phyloP scores from a whole-genome alignment of 1,140 invertebrate genomes.

The Elysia chlorotica region DNA sequence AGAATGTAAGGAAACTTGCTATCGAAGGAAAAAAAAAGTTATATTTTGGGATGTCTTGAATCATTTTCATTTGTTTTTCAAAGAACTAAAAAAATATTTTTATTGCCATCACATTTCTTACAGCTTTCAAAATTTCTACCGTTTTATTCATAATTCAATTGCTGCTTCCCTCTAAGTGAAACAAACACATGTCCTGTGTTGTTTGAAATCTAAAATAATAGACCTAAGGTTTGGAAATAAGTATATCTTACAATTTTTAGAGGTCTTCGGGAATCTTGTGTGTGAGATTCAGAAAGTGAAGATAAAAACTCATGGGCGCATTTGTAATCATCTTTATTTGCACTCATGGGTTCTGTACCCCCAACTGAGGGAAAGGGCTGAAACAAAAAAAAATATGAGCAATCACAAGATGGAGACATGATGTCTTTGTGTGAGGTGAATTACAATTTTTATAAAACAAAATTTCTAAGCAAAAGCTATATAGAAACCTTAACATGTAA shows the following conservation, averaged over 20 bases:
- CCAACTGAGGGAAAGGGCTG: conserved; percentile 70
- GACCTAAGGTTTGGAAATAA: not conserved
- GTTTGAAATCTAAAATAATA: not conserved
- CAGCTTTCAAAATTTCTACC: too few species aligned
- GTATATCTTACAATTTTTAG: conserved; percentile 28
- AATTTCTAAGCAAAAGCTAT: too few species aligned
- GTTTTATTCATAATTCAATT: too few species aligned
- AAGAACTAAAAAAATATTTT: not conserved
- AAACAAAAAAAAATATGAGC: conserved; percentile 1
- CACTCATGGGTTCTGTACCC: conserved; percentile 66
- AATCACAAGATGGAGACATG: not conserved
- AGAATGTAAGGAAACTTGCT: not conserved
- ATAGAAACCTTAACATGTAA: too few species aligned
- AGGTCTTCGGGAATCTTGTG: conserved; percentile 15
- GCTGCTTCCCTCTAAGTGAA: not conserved
- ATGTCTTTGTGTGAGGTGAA: not conserved
- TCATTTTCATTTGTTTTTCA: not conserved
- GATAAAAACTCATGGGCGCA: conserved; percentile 70
- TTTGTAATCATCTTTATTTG: conserved; percentile 72
- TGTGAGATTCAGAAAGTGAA: conserved; percentile 48
- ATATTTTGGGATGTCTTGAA: not conserved
- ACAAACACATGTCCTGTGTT: not conserved
- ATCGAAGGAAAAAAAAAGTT: not conserved
- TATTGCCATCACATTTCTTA: not conserved
- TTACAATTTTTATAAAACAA: too few species aligned